Percentiles rank a stretch among this genome's conserved stretches.
Evolutionary conservation across 2,888 invertebrate genomes (phyloP).

Genomic region (Tachina grossa): DNA sequence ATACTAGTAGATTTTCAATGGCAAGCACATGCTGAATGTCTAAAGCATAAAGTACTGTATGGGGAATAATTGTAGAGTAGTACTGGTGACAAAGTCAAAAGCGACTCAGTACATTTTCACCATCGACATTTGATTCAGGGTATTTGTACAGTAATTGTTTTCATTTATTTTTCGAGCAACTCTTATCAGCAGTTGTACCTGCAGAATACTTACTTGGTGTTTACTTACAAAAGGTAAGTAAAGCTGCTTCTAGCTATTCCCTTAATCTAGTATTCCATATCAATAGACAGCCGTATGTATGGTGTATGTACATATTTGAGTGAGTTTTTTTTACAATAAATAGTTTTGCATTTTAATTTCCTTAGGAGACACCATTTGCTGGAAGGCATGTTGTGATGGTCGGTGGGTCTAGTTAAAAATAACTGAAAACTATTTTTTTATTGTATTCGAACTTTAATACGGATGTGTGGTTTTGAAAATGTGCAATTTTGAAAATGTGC

Average conservation of each 20-base stretch:
- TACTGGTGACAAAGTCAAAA: too few relatives aligned
- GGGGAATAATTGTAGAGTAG: too few relatives aligned
- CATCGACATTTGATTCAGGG: too few relatives aligned
- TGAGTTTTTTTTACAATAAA: conserved; percentile 38
- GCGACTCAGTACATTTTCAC: too few relatives aligned
- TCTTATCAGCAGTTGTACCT: conserved; percentile 28
- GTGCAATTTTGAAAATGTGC: too few relatives aligned
- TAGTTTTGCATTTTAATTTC: conserved; percentile 28
- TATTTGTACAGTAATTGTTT: conserved; percentile 9
- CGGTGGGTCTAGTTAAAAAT: background rate
- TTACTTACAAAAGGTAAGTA: conserved; percentile 1
- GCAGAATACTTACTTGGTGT: background rate
- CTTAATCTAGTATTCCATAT: background rate
- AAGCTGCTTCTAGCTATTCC: background rate
- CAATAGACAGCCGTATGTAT: background rate
- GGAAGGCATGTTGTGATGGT: background rate
- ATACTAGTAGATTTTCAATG: too few relatives aligned
- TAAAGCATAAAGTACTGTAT: too few relatives aligned
- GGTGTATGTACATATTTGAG: background rate
- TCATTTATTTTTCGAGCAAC: conserved; percentile 15
- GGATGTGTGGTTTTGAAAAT: too few relatives aligned
- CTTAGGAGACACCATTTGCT: background rate
- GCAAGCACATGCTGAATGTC: too few relatives aligned
- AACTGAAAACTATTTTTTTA: background rate
- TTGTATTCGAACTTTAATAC: too few relatives aligned